Evolutionary conservation across 2,888 invertebrate species (phyloP).

Genomic region (Ferdinandea cuprea): DNA sequence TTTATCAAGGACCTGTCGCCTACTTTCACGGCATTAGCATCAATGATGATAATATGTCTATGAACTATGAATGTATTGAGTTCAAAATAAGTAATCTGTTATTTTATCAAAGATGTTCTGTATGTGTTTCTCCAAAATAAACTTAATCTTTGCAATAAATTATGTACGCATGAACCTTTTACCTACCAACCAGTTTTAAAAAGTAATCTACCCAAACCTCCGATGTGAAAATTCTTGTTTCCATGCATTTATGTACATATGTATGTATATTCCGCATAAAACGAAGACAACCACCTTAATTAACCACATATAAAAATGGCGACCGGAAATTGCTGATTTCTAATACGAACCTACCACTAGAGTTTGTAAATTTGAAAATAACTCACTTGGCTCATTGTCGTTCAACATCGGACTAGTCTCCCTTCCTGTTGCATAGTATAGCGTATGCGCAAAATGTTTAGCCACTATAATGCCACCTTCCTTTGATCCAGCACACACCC

Average conservation of each 20-base stretch:
- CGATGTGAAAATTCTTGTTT: constrained; percentile 17
- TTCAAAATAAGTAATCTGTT: no score
- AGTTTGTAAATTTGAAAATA: constrained; percentile 13
- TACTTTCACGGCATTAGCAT: no score
- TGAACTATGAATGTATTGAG: no score
- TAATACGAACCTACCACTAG: constrained; percentile 14
- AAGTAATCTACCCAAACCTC: no score
- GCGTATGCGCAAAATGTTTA: constrained; percentile 86
- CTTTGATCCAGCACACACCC: constrained; percentile 84
- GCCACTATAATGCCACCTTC: constrained; percentile 85
- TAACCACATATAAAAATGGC: constrained; percentile 26
- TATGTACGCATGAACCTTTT: no score
- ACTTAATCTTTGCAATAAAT: no score
- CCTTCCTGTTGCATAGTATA: constrained; percentile 86
- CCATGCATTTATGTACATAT: not conserved
- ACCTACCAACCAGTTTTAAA: no score
- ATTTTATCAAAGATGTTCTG: no score
- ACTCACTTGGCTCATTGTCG: constrained; percentile 83
- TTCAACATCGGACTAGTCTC: constrained; percentile 85
- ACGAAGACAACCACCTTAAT: constrained; percentile 13
- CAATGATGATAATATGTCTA: no score
- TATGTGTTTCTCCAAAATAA: no score
- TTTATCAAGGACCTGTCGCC: constrained; percentile 6
- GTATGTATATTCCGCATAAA: not conserved
- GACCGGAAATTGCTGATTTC: constrained; percentile 61